Evolutionary conservation across 2,797 vertebrate species (phyloP).

Genomic region (Clarias laeviceps): DNA sequence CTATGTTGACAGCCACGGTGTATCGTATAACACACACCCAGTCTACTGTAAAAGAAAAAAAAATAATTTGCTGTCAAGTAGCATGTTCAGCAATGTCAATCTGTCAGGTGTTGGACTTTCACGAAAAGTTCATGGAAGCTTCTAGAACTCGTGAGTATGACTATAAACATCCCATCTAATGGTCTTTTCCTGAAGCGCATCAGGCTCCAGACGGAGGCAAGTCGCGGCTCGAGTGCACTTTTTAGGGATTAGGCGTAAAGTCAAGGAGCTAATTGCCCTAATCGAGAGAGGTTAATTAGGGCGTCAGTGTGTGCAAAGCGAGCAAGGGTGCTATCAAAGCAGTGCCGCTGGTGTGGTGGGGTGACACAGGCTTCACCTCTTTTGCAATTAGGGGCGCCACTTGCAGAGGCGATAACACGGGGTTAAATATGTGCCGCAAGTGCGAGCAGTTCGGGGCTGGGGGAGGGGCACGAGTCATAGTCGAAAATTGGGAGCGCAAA

Average conservation of each 20-base stretch:
- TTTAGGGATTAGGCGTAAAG: constrained; percentile 73
- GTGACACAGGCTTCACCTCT: constrained; percentile 68
- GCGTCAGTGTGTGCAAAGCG: constrained; percentile 62
- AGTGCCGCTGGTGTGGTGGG: constrained; percentile 61
- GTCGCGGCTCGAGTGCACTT: constrained; percentile 53
- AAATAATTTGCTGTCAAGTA: not conserved
- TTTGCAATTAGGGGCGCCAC: constrained; percentile 65
- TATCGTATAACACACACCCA: not conserved
- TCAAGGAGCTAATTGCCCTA: constrained; percentile 80
- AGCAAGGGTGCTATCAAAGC: constrained; percentile 69
- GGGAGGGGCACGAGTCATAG: not conserved
- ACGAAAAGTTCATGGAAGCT: not conserved
- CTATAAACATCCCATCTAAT: not conserved
- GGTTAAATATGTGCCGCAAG: constrained; percentile 67
- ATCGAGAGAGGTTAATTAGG: constrained; percentile 83
- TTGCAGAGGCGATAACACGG: constrained; percentile 59
- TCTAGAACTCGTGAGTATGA: not conserved
- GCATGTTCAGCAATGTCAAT: not conserved
- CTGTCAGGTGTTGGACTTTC: constrained; percentile 1
- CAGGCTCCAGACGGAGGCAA: constrained; percentile 24
- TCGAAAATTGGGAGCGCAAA: not conserved
- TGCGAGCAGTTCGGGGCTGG: constrained; percentile 17
- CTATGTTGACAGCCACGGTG: not conserved
- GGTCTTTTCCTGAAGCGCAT: not conserved
- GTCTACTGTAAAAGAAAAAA: not conserved